Base-by-base conservation (phyloP, 2,113 vertebrate genomes). In the Emydocephalus ijimae region DNA sequence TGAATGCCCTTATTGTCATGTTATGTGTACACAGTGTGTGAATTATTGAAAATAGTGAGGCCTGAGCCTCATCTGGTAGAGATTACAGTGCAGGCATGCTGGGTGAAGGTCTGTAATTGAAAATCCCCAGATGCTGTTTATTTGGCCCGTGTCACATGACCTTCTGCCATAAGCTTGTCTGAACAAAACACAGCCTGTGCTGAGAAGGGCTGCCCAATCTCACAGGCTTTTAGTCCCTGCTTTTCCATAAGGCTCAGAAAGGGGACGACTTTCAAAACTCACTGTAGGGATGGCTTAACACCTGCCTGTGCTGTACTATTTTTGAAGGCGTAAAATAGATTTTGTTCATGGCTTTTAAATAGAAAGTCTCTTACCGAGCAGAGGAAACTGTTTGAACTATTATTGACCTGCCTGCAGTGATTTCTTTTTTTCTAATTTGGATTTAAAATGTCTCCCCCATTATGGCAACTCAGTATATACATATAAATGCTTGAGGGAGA, bases 1-100 rank as follows among this genome's bases (percentile, higher is more conserved):
- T 99, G 98, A 99, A 99, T 99, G 98, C 98, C 98, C 98, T 98
- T 98, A 99, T 99, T 99, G 98, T 99, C 98, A 98, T 98, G 98
- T 99, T 99, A 98, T 98, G 98, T 98, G 98, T 98, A 98, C 98
- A 98, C 98, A 98, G 98, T 98, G 98, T 98, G 98, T 98, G 98
- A 98, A 98, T 99, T 98, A 99, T 98, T 98, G 98, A 99, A 98
- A 99, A 98, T 98, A 98, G 98, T 97, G 98, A 98, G 97, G 98
- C 98, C 97, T 97, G 97, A 96, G 97, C 97, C 98, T 99, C 98
- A 98, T 98, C 98, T 98, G 98, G 97, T 98, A 97, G 98, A 98
- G 98, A 99, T 99, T 98, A 98, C 98, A 98, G 97, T 98, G 98
- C 98, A 97, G 98, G 98, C 97, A 96, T 97, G 98, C 98, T 98